Evolutionary conservation across 2,797 vertebrate genomes (phyloP).

Genomic region (Lateolabrax maculatus): DNA sequence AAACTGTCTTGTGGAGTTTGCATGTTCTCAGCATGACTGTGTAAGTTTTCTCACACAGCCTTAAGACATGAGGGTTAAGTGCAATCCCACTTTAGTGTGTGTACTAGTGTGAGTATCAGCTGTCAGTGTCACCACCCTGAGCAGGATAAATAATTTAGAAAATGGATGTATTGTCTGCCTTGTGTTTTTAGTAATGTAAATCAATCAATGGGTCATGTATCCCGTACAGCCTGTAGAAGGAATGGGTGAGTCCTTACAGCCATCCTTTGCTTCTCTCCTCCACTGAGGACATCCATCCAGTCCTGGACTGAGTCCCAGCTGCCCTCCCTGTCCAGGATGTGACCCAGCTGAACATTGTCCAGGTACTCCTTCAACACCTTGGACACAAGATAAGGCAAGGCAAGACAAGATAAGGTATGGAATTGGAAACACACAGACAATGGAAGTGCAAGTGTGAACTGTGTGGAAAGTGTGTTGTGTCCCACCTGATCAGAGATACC

Average conservation of each 20-base stretch:
- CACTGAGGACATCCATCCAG: slow-evolving; percentile 99
- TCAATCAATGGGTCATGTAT: neutral
- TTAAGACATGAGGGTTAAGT: neutral
- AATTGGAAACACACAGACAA: neutral
- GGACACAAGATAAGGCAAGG: neutral
- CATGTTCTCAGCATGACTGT: neutral
- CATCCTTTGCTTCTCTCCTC: slow-evolving; percentile 99
- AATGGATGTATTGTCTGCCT: neutral
- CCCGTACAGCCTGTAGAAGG: neutral
- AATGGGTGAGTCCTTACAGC: slow-evolving; percentile 86
- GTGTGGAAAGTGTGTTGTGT: neutral
- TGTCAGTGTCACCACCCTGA: too few species aligned
- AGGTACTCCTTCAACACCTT: slow-evolving; percentile 97
- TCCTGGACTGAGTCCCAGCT: slow-evolving; percentile 96
- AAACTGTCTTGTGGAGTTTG: neutral
- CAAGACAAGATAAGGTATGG: neutral
- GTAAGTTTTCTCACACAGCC: neutral
- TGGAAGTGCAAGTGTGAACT: neutral
- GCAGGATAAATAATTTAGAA: neutral
- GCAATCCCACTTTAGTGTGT: neutral
- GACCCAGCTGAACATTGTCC: slow-evolving; percentile 96
- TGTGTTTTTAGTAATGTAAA: neutral
- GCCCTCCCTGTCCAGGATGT: slow-evolving; percentile 95
- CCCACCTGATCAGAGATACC: slow-evolving; percentile 93
- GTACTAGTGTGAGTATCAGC: neutral